These are phyloP conservation scores for Magallana gigas DNA, from an alignment of 1,140 invertebrate genomes.

Conservation along the genomic window DNA sequence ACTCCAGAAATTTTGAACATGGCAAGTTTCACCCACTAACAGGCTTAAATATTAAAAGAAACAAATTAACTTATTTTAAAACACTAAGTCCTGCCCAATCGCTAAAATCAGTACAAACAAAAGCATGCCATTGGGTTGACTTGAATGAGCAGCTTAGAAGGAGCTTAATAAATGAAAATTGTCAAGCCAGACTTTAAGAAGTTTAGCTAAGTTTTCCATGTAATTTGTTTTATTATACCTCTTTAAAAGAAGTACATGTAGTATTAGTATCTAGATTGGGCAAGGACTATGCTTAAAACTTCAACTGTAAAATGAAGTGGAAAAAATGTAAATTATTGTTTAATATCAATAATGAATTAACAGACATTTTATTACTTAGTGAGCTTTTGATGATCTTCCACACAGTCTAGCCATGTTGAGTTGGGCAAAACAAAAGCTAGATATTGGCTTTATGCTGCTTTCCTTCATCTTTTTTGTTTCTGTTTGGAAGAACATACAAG, in stretches of 20 bases:
- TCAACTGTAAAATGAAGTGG: constrained; percentile 18
- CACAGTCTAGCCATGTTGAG: background rate
- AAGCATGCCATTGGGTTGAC: background rate
- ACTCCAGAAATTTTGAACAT: constrained; percentile 4
- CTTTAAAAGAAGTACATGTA: background rate
- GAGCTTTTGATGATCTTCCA: background rate
- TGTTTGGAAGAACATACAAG: background rate
- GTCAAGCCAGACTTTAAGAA: background rate
- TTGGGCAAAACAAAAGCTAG: background rate
- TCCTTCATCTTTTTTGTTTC: background rate
- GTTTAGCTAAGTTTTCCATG: background rate
- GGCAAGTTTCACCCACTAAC: constrained; percentile 29
- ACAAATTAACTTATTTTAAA: background rate
- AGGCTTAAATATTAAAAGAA: constrained; percentile 4
- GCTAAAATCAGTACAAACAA: background rate
- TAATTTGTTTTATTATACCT: background rate
- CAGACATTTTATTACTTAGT: background rate
- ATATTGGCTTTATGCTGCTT: background rate
- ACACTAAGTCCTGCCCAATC: constrained; percentile 2
- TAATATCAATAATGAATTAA: background rate
- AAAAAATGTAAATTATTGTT: background rate
- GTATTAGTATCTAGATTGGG: background rate
- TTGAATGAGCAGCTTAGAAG: background rate
- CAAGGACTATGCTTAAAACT: background rate
- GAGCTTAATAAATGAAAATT: background rate